Evolutionary conservation across 2,113 vertebrate species (phyloP), one percentile per base, ranked within the genome.

Genomic region (Archilochus colubris): DNA sequence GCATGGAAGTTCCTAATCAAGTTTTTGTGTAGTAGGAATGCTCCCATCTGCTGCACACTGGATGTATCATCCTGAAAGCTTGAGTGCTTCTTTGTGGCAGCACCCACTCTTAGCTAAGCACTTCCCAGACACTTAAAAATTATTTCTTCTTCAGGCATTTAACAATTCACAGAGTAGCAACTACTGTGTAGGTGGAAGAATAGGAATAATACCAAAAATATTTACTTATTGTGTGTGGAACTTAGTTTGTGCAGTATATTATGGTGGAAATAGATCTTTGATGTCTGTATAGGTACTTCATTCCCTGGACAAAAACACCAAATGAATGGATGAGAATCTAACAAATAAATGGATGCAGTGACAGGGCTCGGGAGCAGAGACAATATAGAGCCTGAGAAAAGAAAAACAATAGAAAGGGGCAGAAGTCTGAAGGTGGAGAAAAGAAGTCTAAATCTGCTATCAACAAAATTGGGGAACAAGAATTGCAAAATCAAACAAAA

Each of bases 401-500:
- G 30, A 75, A 53, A 55, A 13, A 74, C 59, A 64, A 18, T 4
- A 70, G 12, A 57, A 58, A 40, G 20, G 30, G 12, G 1, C n/a
- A 74, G 62, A 64, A 64, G 19, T 86, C 89, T 72, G 55, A 82
- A 87, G 43, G 21, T 40, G 63, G 46, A 85, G 58, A 61, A 69
- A 85, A 92, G 72, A 85, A 74, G 38, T 38, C 93, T 94, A 61
- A 85, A 84, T 81, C 62, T 58, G 21, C 2, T 86, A 68, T 15
- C 48, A 73, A 20, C 91, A 91, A 84, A 89, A 82, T 86, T 78
- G 51, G 77, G 46, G 18, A 88, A 69, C 7, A 63, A 79, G 38
- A 79, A 79, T 67, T 84, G 76, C 14, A 76, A 92, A 96, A 82
- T 93, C 44, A 87, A 89, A 67, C 27, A 19, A 80, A 83, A 92